A percentile compares a stretch with the other conserved stretches of the same genome.
Evolutionary conservation across 2,113 vertebrate species (phyloP).

Genomic region (Sinocyclocheilus maitianheensis): DNA sequence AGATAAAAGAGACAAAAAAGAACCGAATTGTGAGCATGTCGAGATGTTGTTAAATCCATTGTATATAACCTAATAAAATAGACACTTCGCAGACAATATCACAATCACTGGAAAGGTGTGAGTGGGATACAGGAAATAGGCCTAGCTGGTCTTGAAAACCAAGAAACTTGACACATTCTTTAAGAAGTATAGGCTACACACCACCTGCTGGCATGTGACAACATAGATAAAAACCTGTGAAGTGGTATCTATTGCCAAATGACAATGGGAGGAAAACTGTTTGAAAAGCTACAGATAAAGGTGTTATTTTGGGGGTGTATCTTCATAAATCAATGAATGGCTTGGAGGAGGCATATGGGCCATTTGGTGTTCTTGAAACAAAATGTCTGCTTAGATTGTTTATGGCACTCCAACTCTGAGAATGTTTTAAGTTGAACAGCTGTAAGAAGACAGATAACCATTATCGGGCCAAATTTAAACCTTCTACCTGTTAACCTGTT

Average conservation of each 20-base stretch:
- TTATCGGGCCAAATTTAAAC: background rate
- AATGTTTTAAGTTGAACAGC: conserved; percentile 19
- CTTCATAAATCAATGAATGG: conserved; percentile 18
- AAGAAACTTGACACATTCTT: background rate
- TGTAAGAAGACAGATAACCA: background rate
- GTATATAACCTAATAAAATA: no score
- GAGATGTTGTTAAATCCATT: no score
- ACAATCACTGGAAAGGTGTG: background rate
- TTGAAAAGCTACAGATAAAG: background rate
- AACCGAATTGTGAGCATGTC: no score
- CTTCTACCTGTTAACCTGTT: background rate
- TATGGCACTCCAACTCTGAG: background rate
- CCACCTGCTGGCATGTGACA: conserved; percentile 19
- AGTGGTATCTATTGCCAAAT: background rate
- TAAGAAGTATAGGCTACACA: background rate
- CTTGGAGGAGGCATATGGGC: background rate
- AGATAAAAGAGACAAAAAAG: no score
- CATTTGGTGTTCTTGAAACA: conserved; percentile 32
- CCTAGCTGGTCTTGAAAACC: background rate
- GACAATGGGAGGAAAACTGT: background rate
- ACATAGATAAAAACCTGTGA: conserved; percentile 26
- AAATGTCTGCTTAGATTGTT: background rate
- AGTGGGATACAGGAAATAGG: background rate
- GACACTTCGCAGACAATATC: no score
- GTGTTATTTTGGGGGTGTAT: conserved; percentile 3